Conservation (phyloP, 2,888 invertebrate species). For the Eulithis prunata region DNA sequence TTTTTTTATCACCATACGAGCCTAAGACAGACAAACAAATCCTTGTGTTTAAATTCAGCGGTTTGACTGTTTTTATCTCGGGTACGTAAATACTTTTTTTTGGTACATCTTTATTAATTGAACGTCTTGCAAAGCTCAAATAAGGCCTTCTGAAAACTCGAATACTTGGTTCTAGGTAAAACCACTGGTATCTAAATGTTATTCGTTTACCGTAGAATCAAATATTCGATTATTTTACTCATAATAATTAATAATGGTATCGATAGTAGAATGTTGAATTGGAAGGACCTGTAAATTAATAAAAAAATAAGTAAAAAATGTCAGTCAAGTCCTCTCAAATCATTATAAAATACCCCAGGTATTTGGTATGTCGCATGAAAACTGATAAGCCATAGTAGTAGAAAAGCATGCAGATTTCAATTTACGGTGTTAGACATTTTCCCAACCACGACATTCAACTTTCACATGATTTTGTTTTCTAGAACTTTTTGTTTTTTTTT, state of each 20-base stretch:
- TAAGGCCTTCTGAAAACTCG: not conserved
- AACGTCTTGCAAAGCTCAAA: not conserved
- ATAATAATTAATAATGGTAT: not conserved
- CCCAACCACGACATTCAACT: constrained; percentile 72
- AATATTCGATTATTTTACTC: constrained; percentile 8
- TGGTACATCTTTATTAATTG: too few relatives aligned
- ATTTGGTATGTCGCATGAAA: constrained; percentile 57
- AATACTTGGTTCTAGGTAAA: not conserved
- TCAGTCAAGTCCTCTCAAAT: constrained; percentile 50
- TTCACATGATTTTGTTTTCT: constrained; percentile 44
- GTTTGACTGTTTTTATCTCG: not conserved
- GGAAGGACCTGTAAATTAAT: constrained; percentile 32
- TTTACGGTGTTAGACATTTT: constrained; percentile 81
- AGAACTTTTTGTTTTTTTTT: constrained; percentile 67
- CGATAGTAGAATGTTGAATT: constrained; percentile 22
- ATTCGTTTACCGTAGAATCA: not conserved
- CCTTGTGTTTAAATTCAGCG: too few relatives aligned
- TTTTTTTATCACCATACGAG: too few relatives aligned
- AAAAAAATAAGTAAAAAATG: not conserved
- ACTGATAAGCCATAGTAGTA: constrained; percentile 77
- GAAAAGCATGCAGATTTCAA: constrained; percentile 66
- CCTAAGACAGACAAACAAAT: too few relatives aligned
- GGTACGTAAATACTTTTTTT: not conserved
- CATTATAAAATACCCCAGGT: constrained; percentile 41
- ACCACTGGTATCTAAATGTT: not conserved